Base-by-base conservation (phyloP, 2,888 invertebrate species). In the Lasioglossum pauxillum region DNA sequence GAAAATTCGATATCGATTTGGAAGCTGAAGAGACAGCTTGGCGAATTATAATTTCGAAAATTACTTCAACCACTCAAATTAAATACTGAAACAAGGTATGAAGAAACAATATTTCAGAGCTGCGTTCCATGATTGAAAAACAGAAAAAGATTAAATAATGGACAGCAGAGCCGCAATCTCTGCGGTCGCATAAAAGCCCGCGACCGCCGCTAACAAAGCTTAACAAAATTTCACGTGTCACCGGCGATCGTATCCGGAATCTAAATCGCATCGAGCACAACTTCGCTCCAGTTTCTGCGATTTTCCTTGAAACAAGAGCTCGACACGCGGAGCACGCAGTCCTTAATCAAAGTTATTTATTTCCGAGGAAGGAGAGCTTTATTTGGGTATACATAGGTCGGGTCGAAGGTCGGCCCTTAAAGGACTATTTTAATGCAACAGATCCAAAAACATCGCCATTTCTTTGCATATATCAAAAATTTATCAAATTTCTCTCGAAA, bases 241-340 rank as follows among this genome's bases (percentile, higher is more conserved):
- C 23, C 35, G n/a, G 41, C 46, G 64, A 76, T 31, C 46, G 23
- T 73, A 73, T 73, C 57, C 19, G 16, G 31, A 14, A 72, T 78
- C 72, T 71, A 53, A 76, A 81, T 81, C 44, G 71, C 57, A 14
- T 41, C 44, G 73, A 60, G 31, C 71, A 31, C 41, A 44, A 79
- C 60, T 79, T 79, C 46, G 53, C 60, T 74, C 74, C 44, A 79
- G 44, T 79, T 74, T 46, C 71, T 12, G 35, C 44, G 60, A 31
- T 31, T 74, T 73, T 79, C 74, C 79, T 46, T 74, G 79, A 79
- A 79, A 79, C 73, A 74, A 31, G 49, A 46, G 19, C 49, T 71
- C 35, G n/a, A 27, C 76, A 67, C 64, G 73, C 49, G 38, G 64
- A 38, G 2, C 73, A 67, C 38, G 49, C 67, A 49, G 57, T 57